These are phyloP conservation scores for Telenomus remus DNA, from an alignment of 1,140 invertebrate species.

Conservation along the genomic window DNA sequence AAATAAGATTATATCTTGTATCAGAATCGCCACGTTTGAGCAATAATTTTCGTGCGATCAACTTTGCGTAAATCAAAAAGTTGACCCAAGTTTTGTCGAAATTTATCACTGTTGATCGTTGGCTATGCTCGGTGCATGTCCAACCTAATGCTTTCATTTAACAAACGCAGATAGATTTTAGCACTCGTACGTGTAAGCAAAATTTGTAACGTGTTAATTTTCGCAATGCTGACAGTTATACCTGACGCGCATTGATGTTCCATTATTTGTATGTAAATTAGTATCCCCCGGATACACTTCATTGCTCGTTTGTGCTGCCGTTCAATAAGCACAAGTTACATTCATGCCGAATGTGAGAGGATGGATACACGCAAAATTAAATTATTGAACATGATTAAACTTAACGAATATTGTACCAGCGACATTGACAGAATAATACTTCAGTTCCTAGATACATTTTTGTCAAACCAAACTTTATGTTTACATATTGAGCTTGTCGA, in stretches of 20 bases:
- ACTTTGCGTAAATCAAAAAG: too few relatives aligned
- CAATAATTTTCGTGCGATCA: too few relatives aligned
- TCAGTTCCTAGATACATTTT: too few relatives aligned
- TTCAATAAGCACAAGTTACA: slow-evolving; percentile 39
- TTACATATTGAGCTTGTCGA: not conserved
- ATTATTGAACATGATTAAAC: too few relatives aligned
- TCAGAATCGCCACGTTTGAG: too few relatives aligned
- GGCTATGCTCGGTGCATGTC: not conserved
- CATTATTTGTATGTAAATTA: slow-evolving; percentile 61
- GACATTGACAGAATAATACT: too few relatives aligned
- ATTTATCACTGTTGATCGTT: slow-evolving; percentile 1
- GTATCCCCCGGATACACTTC: slow-evolving; percentile 42
- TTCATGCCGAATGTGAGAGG: slow-evolving; percentile 26
- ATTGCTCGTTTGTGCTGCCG: slow-evolving; percentile 45
- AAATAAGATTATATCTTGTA: too few relatives aligned
- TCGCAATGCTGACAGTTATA: slow-evolving; percentile 43
- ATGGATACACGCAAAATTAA: slow-evolving; percentile 8
- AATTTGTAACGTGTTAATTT: slow-evolving; percentile 62
- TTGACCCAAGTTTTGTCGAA: not conserved
- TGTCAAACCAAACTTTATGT: not conserved
- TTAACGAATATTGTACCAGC: too few relatives aligned
- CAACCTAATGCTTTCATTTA: slow-evolving; percentile 10
- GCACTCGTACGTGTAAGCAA: slow-evolving; percentile 11
- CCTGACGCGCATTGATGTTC: slow-evolving; percentile 55
- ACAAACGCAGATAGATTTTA: slow-evolving; percentile 19